These are phyloP conservation scores for Arrhopalites spinosus DNA, from an alignment of 2,888 invertebrate genomes.

Conservation along the genomic window DNA sequence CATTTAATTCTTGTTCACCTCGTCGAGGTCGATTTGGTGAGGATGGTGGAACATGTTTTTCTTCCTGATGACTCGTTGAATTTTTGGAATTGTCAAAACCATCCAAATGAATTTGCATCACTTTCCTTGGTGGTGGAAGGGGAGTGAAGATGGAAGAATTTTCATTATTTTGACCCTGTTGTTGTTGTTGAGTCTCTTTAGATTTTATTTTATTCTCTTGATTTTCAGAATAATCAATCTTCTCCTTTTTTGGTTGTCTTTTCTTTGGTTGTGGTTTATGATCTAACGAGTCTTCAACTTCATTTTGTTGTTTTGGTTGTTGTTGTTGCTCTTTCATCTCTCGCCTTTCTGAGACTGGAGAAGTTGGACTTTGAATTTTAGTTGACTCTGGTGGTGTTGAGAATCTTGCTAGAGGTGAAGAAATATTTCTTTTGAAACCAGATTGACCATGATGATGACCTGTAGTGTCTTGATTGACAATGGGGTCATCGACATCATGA, in stretches of 20 bases:
- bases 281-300: too few species aligned
- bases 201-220: too few species aligned
- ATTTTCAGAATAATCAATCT: not conserved
- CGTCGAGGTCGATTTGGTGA: not conserved
- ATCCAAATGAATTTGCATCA: conserved; percentile 53
- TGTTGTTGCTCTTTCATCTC: too few species aligned
- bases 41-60: not conserved
- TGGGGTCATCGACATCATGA: conserved; percentile 40
- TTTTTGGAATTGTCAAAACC: conserved; percentile 40
- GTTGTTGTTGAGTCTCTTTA: too few species aligned
- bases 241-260: conserved; percentile 11
- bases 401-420: not conserved
- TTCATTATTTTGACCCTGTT: too few species aligned
- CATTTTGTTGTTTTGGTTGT: not conserved
- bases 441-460: not conserved
- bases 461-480: not conserved
- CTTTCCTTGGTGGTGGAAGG: conserved; percentile 54
- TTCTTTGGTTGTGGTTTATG: conserved; percentile 30
- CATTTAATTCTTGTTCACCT: conserved; percentile 67
- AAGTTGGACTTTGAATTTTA: not conserved
- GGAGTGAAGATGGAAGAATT: conserved; percentile 46
- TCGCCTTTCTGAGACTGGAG: too few species aligned
- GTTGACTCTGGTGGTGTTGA: conserved; percentile 10
- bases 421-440: not conserved
- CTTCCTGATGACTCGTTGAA: not conserved